Base-by-base conservation (phyloP, 1,140 invertebrate genomes). In the Aradophagus sp. region DNA sequence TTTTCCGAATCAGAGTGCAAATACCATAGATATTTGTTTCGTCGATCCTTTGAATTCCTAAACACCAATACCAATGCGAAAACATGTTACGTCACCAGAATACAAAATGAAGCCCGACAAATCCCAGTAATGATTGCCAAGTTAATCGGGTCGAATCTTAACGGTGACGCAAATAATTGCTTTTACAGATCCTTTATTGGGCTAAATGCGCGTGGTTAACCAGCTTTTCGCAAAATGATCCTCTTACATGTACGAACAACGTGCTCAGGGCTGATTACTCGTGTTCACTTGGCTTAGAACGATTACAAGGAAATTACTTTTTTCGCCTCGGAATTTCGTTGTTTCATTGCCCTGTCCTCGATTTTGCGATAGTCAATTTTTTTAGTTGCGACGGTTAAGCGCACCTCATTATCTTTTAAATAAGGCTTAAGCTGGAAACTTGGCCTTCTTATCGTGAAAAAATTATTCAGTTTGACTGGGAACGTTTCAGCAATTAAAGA, bases 221-320 rank as follows among this genome's bases (percentile, higher is more conserved):
- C 56, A 50, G 45, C 56, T 42, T 44, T 61, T 42, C 38, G 31
- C 7, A 50, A 62, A 52, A 62, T 52, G 32, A 52, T 61, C 31
- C 45, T 52, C 45, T 44, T 36, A 41, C 36, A 50, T 35, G 29
- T 45, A 44, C 31, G 47, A 53, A 63, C 47, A 53, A 47, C 59
- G 59, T 52, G 41, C 59, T 63, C 41, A 63, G 45, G 20, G 31
- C 32, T 63, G 48, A 63, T 63, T 63, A 63, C 59, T 53, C 41
- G 48, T 53, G 41, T 63, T 63, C 59, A 38, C 31, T 52, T 38
- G 38, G 41, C 23, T 52, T 36, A 45, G 23, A 45, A 52, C 39
- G 31, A 31, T 63, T 38, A 63, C 48, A 38, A 31, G 48, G 11
- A 53, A 52, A 45, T 45, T 7, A 36, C 20, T 45, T 26, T 52